A percentile compares a stretch with the other conserved stretches of the same genome.
Conservation (phyloP, 2,113 vertebrate species). For the Vulpes vulpes region DNA sequence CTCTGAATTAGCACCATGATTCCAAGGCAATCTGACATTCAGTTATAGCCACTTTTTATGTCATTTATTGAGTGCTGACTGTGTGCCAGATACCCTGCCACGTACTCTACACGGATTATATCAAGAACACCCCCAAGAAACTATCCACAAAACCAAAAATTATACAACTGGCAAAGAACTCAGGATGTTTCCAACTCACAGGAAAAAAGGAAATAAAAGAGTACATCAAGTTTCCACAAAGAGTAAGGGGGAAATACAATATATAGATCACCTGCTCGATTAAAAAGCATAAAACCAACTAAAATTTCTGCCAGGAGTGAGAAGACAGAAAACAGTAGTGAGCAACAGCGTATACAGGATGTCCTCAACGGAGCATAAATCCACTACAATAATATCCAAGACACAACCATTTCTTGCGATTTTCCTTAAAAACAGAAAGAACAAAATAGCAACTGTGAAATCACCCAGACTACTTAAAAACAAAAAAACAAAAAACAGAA, state of each 20-base stretch:
- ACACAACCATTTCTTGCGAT: slow-evolving; percentile 74
- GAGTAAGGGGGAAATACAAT: not conserved
- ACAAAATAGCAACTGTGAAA: slow-evolving; percentile 81
- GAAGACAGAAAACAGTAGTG: slow-evolving; percentile 6
- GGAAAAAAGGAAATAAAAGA: slow-evolving; percentile 57
- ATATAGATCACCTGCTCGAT: not conserved
- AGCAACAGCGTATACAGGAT: slow-evolving; percentile 10
- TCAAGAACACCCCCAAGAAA: slow-evolving; percentile 11
- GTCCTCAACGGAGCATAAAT: slow-evolving; percentile 59
- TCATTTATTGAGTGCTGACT: slow-evolving; percentile 31
- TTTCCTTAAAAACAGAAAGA: slow-evolving; percentile 80
- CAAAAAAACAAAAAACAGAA: not conserved
- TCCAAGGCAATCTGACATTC: slow-evolving; percentile 57
- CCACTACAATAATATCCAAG: slow-evolving; percentile 66
- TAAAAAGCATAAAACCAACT: slow-evolving; percentile 5
- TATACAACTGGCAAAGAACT: not conserved
- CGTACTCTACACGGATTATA: not conserved
- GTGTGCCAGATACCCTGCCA: not conserved
- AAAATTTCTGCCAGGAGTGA: slow-evolving; percentile 41
- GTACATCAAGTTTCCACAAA: slow-evolving; percentile 13
- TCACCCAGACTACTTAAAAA: slow-evolving; percentile 68
- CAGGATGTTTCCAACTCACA: slow-evolving; percentile 7
- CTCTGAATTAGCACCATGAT: slow-evolving; percentile 47
- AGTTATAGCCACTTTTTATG: not conserved
- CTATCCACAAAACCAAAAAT: slow-evolving; percentile 31